Conservation (phyloP, 2,797 vertebrate genomes). For the Trematomus bernacchii region DNA sequence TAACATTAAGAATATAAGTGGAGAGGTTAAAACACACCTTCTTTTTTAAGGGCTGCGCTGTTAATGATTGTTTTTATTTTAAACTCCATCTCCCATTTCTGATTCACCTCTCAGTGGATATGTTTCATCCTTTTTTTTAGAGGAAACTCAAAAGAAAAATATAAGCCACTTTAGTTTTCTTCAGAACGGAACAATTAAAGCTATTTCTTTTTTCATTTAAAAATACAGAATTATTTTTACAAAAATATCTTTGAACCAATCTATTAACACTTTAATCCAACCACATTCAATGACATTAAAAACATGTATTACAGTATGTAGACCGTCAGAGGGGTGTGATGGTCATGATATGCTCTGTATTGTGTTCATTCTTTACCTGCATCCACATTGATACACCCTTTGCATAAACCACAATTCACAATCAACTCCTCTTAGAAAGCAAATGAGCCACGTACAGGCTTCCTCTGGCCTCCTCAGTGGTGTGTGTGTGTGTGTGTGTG, state of each 20-base stretch:
- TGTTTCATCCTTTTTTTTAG: neutral
- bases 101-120: neutral
- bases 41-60: neutral
- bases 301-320: neutral
- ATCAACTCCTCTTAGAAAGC: neutral
- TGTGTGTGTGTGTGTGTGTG: conserved; percentile 2
- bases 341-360: neutral
- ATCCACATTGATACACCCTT: neutral
- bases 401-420: neutral
- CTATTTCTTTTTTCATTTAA: neutral
- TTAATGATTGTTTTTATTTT: neutral
- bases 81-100: neutral
- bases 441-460: neutral
- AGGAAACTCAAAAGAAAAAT: neutral
- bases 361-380: neutral
- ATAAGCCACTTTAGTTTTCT: neutral
- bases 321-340: neutral
- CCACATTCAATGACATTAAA: neutral
- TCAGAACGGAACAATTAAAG: neutral
- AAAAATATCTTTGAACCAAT: neutral
- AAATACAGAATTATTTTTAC: neutral
- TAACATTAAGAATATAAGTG: neutral
- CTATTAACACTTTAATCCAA: neutral
- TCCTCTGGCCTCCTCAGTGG: conserved; percentile 12
- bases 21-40: neutral